These are phyloP conservation scores for Habropoda laboriosa DNA, from an alignment of 1,140 invertebrate species.

Conservation along the genomic window DNA sequence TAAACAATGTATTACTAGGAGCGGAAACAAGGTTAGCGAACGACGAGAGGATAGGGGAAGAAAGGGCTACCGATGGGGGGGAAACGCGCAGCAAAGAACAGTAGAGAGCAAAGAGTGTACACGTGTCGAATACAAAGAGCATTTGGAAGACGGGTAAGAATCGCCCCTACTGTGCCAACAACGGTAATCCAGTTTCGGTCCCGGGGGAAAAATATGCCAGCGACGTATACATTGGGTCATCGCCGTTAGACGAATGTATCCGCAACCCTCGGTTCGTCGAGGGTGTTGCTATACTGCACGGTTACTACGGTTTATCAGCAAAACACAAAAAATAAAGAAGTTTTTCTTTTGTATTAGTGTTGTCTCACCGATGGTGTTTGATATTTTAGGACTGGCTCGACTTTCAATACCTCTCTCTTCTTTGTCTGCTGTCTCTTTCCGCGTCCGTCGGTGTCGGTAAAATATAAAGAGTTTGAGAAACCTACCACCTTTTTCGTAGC, in stretches of 20 bases:
- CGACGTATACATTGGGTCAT: slow-evolving; percentile 69
- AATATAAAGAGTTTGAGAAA: no score
- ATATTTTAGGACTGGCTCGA: no score
- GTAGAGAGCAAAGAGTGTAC: slow-evolving; percentile 3
- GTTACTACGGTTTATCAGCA: slow-evolving; percentile 15
- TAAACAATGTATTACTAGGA: slow-evolving; percentile 46
- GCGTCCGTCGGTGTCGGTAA: no score
- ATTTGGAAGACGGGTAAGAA: slow-evolving; percentile 70
- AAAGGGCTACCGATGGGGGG: neutral
- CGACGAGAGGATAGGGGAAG: neutral
- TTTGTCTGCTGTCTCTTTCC: no score
- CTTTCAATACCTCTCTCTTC: no score
- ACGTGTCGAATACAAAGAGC: slow-evolving; percentile 64
- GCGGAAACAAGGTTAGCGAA: slow-evolving; percentile 27
- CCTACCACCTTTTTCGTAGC: no score
- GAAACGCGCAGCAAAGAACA: neutral
- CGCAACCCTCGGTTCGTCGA: slow-evolving; percentile 2
- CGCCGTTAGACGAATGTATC: slow-evolving; percentile 5
- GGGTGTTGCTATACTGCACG: slow-evolving; percentile 38
- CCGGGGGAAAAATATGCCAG: slow-evolving; percentile 70
- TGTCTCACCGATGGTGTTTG: no score
- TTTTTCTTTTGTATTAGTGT: no score
- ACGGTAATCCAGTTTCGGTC: slow-evolving; percentile 76
- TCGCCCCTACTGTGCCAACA: slow-evolving; percentile 65
- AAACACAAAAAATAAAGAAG: no score